A percentile compares a stretch with the other conserved stretches of the same genome.
Conservation (phyloP, 2,888 invertebrate genomes). For the Coenonympha arcania region DNA sequence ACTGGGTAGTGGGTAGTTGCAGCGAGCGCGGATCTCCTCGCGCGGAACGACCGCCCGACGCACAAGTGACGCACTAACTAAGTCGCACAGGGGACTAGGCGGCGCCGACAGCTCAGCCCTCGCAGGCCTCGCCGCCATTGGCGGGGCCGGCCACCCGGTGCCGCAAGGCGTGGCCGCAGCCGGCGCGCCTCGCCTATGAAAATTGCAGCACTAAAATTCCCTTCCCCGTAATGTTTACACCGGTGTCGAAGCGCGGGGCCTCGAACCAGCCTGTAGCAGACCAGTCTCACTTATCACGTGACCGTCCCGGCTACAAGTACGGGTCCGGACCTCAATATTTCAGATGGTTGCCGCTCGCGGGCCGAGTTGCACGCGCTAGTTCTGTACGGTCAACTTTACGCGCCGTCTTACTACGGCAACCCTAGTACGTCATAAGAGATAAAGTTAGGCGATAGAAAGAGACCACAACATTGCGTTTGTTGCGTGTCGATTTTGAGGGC, state of each 20-base stretch:
- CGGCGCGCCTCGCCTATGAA: constrained; percentile 38
- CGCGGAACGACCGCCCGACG: constrained; percentile 40
- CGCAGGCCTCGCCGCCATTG: constrained; percentile 23
- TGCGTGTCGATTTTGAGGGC: too few relatives aligned
- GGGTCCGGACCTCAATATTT: too few relatives aligned
- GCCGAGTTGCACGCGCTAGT: too few relatives aligned
- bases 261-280: constrained; percentile 31
- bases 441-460: too few relatives aligned
- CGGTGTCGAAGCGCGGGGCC: constrained; percentile 41
- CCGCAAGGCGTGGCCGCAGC: constrained; percentile 32
- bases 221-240: constrained; percentile 40
- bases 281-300: too few relatives aligned
- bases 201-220: constrained; percentile 32
- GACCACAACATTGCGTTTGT: too few relatives aligned
- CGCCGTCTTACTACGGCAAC: too few relatives aligned
- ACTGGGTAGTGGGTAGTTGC: not conserved
- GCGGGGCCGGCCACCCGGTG: constrained; percentile 38
- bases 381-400: too few relatives aligned
- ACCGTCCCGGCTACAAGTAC: too few relatives aligned
- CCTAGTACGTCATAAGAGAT: too few relatives aligned
- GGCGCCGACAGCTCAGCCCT: constrained; percentile 36
- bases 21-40: too few relatives aligned
- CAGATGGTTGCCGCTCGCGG: too few relatives aligned
- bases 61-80: constrained; percentile 45
- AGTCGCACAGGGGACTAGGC: constrained; percentile 36